Evolutionary conservation across 2,888 invertebrate genomes (phyloP).

Genomic region (Chrysina gloriosa): DNA sequence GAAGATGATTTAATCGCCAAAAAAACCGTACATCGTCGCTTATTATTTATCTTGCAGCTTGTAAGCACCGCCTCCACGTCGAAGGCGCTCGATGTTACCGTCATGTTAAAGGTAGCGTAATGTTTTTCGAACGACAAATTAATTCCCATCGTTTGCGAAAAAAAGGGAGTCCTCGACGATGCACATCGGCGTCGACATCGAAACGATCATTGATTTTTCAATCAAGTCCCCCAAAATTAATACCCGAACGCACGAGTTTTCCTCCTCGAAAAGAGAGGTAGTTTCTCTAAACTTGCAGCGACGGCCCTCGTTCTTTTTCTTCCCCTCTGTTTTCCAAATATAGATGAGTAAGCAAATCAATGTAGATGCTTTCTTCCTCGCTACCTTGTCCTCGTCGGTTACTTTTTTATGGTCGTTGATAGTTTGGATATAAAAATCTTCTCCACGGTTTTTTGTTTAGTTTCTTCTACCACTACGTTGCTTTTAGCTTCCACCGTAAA

Average conservation of each 20-base stretch:
- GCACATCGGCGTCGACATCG: constrained; percentile 5
- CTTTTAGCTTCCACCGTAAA: no score
- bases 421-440: no score
- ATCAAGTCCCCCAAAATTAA: constrained; percentile 34
- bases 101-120: constrained; percentile 18
- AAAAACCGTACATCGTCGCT: not conserved
- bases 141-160: constrained; percentile 22
- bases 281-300: constrained; percentile 3
- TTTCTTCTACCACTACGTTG: no score
- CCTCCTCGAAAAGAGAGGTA: not conserved
- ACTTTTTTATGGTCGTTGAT: no score
- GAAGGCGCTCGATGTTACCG: not conserved
- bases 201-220: constrained; percentile 37
- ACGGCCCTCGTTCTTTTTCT: not conserved
- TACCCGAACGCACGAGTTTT: constrained; percentile 2
- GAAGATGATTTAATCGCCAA: no score
- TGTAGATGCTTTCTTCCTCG: no score
- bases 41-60: not conserved
- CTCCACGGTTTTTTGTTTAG: no score
- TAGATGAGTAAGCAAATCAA: not conserved
- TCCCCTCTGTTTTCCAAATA: not conserved
- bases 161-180: not conserved
- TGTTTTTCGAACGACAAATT: constrained; percentile 36
- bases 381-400: no score
- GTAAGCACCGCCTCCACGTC: not conserved